These are phyloP conservation scores for Myotis brandtii DNA, from an alignment of 2,113 vertebrate species.

Conservation along the genomic window DNA sequence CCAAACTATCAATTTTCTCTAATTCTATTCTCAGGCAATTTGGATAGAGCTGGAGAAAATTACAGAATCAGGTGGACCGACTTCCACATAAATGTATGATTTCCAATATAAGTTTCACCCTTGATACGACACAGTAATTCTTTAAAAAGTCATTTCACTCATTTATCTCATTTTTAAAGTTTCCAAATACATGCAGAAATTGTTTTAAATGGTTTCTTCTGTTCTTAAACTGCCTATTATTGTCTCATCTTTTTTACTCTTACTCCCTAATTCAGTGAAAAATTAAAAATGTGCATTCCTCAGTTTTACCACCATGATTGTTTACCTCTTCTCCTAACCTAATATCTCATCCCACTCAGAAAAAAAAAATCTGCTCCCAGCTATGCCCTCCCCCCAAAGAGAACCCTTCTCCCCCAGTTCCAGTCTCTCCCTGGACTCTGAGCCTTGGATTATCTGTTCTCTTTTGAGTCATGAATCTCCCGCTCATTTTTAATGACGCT, in stretches of 20 bases:
- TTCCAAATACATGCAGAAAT: background rate
- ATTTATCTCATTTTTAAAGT: background rate
- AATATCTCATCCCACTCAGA: background rate
- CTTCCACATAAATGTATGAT: background rate
- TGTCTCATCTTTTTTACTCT: background rate
- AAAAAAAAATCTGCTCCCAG: background rate
- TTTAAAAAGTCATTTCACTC: background rate
- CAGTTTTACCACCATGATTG: background rate
- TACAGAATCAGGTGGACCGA: background rate
- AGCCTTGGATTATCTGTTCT: background rate
- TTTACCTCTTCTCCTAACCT: background rate
- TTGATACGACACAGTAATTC: background rate
- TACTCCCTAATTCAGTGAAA: background rate
- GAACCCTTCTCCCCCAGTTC: background rate
- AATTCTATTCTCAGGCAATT: background rate
- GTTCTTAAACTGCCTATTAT: background rate
- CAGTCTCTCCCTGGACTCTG: background rate
- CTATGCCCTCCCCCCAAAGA: rapidly evolving
- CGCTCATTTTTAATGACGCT: background rate
- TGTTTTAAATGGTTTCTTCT: background rate
- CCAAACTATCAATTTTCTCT: slow-evolving; percentile 7
- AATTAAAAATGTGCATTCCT: background rate
- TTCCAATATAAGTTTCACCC: background rate
- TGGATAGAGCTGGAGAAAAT: background rate
- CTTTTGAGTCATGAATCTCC: background rate